Conservation (phyloP, 1,140 invertebrate genomes). For the Cotesia chilonis region DNA sequence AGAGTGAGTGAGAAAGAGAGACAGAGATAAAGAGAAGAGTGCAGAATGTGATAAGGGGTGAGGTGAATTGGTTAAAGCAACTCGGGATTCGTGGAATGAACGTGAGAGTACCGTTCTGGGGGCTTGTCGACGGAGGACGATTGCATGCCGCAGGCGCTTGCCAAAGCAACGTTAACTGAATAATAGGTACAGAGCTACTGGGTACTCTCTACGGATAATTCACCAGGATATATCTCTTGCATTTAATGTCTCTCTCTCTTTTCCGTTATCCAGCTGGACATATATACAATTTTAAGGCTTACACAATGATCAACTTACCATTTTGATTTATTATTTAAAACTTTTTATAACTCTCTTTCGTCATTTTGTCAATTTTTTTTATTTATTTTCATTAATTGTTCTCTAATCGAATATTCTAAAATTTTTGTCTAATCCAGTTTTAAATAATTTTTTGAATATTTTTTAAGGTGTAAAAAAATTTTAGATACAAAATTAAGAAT, state of each 20-base stretch:
- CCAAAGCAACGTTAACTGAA: slow-evolving; percentile 44
- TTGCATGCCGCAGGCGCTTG: slow-evolving; percentile 51
- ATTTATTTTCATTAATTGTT: background rate
- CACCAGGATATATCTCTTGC: background rate
- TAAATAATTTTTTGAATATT: too few relatives aligned
- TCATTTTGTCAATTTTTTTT: slow-evolving; percentile 7
- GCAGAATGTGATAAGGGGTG: slow-evolving; percentile 5
- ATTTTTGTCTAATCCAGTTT: background rate
- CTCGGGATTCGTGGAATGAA: slow-evolving; percentile 43
- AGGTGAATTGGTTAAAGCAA: slow-evolving; percentile 30
- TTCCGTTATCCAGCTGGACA: slow-evolving; percentile 11
- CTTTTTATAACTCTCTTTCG: too few relatives aligned
- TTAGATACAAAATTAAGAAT: too few relatives aligned
- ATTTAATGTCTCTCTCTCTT: background rate
- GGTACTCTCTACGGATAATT: background rate
- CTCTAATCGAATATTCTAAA: too few relatives aligned
- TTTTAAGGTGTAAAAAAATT: too few relatives aligned
- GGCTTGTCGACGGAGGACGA: slow-evolving; percentile 49
- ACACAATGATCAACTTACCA: slow-evolving; percentile 21
- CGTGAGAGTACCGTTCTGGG: slow-evolving; percentile 37
- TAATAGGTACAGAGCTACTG: slow-evolving; percentile 39
- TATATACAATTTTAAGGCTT: slow-evolving; percentile 39
- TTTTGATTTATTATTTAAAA: background rate
- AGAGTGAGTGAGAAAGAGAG: too few relatives aligned
- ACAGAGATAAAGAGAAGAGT: too few relatives aligned